Evolutionary conservation across 2,113 vertebrate species (phyloP).

Genomic region (Puntigrus tetrazona): DNA sequence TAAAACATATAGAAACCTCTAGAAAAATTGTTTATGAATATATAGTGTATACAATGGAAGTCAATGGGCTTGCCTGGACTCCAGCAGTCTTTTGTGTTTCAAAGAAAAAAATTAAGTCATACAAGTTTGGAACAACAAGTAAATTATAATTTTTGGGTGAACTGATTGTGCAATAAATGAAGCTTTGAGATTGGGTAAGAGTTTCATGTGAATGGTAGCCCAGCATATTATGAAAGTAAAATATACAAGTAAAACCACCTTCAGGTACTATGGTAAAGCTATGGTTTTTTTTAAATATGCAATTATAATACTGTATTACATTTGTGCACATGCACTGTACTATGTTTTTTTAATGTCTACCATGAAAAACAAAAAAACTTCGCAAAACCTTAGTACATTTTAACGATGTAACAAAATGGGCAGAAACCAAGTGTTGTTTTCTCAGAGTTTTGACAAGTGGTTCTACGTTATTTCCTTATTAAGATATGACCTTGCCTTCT

Average conservation of each 20-base stretch:
- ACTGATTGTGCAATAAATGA: not conserved
- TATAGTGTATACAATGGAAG: not conserved
- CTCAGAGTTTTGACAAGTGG: not conserved
- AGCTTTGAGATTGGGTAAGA: not conserved
- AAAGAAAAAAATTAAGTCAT: not conserved
- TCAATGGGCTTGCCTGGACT: not conserved
- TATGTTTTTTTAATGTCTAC: not conserved
- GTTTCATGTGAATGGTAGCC: not conserved
- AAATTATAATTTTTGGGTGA: not conserved
- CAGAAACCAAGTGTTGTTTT: not conserved
- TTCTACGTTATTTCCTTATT: not conserved
- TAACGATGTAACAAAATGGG: too few relatives aligned
- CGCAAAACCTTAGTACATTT: too few relatives aligned
- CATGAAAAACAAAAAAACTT: too few relatives aligned
- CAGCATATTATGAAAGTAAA: not conserved
- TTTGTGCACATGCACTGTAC: too few relatives aligned
- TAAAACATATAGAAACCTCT: too few relatives aligned
- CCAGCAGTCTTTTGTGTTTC: not conserved
- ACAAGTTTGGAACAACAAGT: not conserved
- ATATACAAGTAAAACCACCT: not conserved
- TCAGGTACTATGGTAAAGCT: not conserved
- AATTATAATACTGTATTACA: not conserved
- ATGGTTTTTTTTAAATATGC: not conserved
- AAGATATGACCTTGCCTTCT: conserved; percentile 20
- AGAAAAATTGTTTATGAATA: too few relatives aligned